These are phyloP conservation scores for Andrena cerasifolii DNA, from an alignment of 1,140 invertebrate species.

Conservation along the genomic window DNA sequence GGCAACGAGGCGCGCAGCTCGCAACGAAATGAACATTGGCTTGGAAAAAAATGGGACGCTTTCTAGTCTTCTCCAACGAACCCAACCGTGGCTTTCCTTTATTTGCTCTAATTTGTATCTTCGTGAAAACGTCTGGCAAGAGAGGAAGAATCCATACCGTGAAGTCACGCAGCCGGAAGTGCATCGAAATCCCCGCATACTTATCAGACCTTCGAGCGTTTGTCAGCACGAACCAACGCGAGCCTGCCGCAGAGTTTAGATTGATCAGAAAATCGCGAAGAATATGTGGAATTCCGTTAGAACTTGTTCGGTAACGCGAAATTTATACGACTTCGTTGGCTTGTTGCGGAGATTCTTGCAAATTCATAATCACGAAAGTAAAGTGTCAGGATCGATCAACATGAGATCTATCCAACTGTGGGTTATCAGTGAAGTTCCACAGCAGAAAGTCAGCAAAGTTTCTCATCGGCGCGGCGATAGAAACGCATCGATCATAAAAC, in stretches of 20 bases:
- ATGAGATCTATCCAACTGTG: too few species aligned
- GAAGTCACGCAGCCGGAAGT: slow-evolving; percentile 46
- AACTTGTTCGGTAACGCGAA: not conserved
- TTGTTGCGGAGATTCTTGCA: not conserved
- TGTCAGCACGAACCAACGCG: slow-evolving; percentile 4
- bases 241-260: not conserved
- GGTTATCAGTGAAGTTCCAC: too few species aligned
- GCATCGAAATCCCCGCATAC: slow-evolving; percentile 34
- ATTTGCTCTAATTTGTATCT: slow-evolving; percentile 30
- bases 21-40: not conserved
- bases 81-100: not conserved
- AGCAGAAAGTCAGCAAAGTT: too few species aligned
- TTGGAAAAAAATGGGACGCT: not conserved
- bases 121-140: not conserved
- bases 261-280: slow-evolving; percentile 26
- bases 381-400: too few species aligned
- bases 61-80: not conserved
- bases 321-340: not conserved
- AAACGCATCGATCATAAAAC: too few species aligned
- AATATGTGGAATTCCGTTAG: slow-evolving; percentile 1
- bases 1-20: not conserved
- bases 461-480: too few species aligned
- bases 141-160: slow-evolving; percentile 27
- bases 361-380: too few species aligned
- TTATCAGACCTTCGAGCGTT: slow-evolving; percentile 31